Base-by-base conservation (phyloP, 2,888 invertebrate genomes). In the Bombyx huttoni region DNA sequence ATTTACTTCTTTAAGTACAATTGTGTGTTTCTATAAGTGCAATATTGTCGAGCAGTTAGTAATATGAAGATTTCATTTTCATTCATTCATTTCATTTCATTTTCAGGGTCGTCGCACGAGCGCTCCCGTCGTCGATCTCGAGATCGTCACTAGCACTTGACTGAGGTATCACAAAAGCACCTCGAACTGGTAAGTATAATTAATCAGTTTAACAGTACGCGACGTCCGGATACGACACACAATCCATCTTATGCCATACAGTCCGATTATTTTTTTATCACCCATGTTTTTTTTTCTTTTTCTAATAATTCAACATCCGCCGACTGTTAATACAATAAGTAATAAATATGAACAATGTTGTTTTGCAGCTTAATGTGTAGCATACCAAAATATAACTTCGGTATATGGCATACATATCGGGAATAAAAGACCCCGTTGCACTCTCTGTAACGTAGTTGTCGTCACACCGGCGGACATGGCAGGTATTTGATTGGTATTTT, bases 101-200 rank as follows among this genome's bases (percentile, higher is more conserved):
- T 58, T 58, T 0, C 55, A 87, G 87, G 78, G 56, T 81, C 86
- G 7, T 71, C 87, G 5, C 78, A 77, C 70, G 88, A 89, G 57
- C 79, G 85, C 51, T 69, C 80, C 8, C 82, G 87, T 51, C 80
- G 87, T 53, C 85, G 88, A 53, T 86, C 86, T 48, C 86, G 88
- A 65, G 85, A 85, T 58, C 88, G 88, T 65, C 85, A 84, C 73
- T 86, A 84, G 80, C 71, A 62, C 63, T 67, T 76, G 76, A 75
- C 86, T 81, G 89, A 89, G 89, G 89, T 89, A 89, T 89, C 89
- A 83, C 89, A 88, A 77, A 81, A 77, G 77, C 81, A 63, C 81
- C 84, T 75, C 65, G 64, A 71, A 75, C 70, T 75, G 88, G 89
- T 89, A 87, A 89, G 89, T 82, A 81, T 72, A 68, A 56, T 40